phyloP scores from a whole-genome alignment of 2,797 vertebrate genomes.

The Microctenopoma stevenorrisi region DNA sequence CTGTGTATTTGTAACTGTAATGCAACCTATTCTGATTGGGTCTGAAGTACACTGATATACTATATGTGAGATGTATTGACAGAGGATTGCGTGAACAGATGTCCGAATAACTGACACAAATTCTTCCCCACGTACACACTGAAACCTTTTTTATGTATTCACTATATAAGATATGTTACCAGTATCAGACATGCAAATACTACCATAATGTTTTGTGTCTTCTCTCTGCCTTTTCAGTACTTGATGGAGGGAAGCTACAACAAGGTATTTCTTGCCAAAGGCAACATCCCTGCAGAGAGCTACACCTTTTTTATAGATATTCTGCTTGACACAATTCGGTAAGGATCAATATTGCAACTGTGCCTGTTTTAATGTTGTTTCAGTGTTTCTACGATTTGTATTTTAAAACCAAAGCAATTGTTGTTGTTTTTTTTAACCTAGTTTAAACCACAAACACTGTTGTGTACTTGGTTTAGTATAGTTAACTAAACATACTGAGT shows the following conservation, averaged over 20 bases:
- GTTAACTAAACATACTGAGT: neutral
- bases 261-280: constrained; percentile 97
- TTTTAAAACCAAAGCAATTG: neutral
- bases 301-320: constrained; percentile 98
- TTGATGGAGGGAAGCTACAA: constrained; percentile 99
- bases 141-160: neutral
- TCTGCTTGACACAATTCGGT: constrained; percentile 96
- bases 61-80: neutral
- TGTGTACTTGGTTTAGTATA: neutral
- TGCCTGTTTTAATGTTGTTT: neutral
- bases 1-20: neutral
- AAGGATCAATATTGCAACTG: constrained; percentile 29
- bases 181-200: neutral
- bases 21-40: neutral
- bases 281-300: constrained; percentile 95
- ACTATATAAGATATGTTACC: neutral
- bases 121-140: neutral
- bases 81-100: neutral
- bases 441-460: neutral
- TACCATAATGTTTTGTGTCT: constrained; percentile 4
- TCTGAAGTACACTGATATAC: neutral
- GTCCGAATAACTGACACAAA: neutral
- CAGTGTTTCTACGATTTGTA: neutral
- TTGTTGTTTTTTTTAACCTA: neutral
- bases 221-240: constrained; percentile 81